Percentiles rank a stretch among this genome's conserved stretches.
These are phyloP conservation scores for Petrocephalus zakoni DNA, from an alignment of 2,113 vertebrate genomes.

Conservation along the genomic window DNA sequence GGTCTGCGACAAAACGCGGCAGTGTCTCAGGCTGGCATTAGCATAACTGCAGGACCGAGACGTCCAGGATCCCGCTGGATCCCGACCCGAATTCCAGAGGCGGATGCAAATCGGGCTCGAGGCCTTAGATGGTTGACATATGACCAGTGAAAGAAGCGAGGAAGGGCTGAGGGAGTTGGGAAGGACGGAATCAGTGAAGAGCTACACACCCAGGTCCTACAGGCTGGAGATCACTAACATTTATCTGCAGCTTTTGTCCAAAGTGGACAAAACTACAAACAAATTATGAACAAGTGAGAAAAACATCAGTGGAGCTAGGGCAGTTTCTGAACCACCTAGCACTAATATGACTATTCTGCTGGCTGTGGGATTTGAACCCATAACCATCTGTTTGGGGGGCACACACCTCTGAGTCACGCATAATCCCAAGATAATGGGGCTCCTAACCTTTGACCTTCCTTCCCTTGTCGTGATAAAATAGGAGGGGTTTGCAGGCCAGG, in stretches of 20 bases:
- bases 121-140: constrained; percentile 36
- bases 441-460: constrained; percentile 32
- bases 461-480: constrained; percentile 22
- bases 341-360: not conserved
- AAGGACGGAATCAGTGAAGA: constrained; percentile 1
- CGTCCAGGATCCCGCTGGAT: not conserved
- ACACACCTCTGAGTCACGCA: not conserved
- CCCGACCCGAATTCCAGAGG: constrained; percentile 10
- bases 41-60: not conserved
- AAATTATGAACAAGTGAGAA: not conserved
- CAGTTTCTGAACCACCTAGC: not conserved
- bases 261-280: not conserved
- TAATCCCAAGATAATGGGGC: not conserved
- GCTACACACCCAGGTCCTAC: not conserved
- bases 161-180: not conserved
- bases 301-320: not conserved
- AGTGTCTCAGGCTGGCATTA: not conserved
- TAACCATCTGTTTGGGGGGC: not conserved
- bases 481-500: constrained; percentile 3
- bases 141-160: constrained; percentile 27
- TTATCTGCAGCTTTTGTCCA: not conserved
- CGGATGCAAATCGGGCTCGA: constrained; percentile 26
- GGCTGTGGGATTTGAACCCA: not conserved
- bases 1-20: not conserved
- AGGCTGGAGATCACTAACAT: not conserved